A percentile compares a stretch with the other conserved stretches of the same genome.
Conservation (phyloP, 2,888 invertebrate genomes). For the Hirtodrosophila duncani region DNA sequence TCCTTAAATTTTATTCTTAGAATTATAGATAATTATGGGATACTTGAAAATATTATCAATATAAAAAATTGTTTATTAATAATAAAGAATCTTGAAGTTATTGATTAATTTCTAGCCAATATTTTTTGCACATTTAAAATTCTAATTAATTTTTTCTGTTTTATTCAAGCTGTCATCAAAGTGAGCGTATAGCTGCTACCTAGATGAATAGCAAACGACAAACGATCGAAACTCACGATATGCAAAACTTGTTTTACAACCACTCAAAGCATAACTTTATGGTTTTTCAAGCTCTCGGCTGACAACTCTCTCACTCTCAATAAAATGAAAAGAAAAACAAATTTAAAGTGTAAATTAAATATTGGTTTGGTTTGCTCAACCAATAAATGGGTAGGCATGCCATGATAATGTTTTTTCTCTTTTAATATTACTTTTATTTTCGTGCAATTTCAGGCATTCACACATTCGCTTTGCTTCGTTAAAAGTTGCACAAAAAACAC, state of each 20-base stretch:
- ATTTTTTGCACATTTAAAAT: constrained; percentile 27
- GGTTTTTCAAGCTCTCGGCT: too few species aligned
- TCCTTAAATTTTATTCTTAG: neutral
- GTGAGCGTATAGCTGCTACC: too few species aligned
- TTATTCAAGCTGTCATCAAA: constrained; percentile 37
- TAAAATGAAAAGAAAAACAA: too few species aligned
- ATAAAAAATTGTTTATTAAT: neutral
- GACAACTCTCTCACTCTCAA: too few species aligned
- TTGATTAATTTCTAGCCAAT: too few species aligned
- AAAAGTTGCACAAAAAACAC: constrained; percentile 25
- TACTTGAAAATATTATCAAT: neutral
- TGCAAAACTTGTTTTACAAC: too few species aligned
- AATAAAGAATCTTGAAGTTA: too few species aligned
- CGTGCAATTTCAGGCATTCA: constrained; percentile 49
- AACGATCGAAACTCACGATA: too few species aligned
- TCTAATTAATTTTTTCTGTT: constrained; percentile 34
- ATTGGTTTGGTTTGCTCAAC: neutral
- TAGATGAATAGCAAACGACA: too few species aligned
- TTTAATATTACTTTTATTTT: constrained; percentile 36
- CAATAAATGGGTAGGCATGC: neutral
- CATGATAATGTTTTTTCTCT: constrained; percentile 1
- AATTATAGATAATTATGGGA: neutral
- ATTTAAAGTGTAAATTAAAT: too few species aligned
- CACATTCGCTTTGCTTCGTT: constrained; percentile 43
- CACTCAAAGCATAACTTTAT: too few species aligned